Evolutionary conservation across 2,888 invertebrate genomes (phyloP), one percentile per base, ranked within the genome.

Genomic region (Athalia cordata): DNA sequence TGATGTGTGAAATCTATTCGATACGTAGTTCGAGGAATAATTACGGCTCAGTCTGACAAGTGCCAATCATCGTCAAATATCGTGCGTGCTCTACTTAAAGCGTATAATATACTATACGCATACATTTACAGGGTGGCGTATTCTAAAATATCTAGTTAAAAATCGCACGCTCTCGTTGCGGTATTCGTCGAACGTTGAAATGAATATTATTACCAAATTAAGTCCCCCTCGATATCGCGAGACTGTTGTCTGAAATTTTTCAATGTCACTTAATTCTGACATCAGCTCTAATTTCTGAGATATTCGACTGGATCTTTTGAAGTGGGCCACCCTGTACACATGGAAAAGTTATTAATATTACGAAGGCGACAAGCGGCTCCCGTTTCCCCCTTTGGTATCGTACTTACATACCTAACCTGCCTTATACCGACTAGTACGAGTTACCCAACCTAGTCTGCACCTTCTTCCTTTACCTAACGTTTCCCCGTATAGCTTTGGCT

Each of bases 1-100:
- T 29, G 29, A 2, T 29, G 29, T 29, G 29, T 0, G 29, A 29
- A 29, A 15, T 72, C 57, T 47, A 45, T 47, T 47, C 72, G 9
- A 15, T 47, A 72, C 59, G 15, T 72, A 72, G 59, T 72, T 72
- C 13, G 13, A 47, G 57, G 57, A 72, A 72, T 72, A 59, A 59
- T 59, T 57, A 13, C 7, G 59, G 29, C 13, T 29, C 59, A 55
- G 50, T 55, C 52, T 68, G 52, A 59, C 72, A 72, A 13, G 59
- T 72, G 72, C 57, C 72, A 72, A 72, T 72, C 72, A 47, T 59
- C 52, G 68, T 52, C 68, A 43, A 68, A 68, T 55, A 55, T 68
- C 50, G 8, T 7, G 55, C 29, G 29, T 29, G 29, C 29, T 29
- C 29, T 2, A 29, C 29, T 2, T 29, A 29, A 29, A 29, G 29